Conservation (phyloP, 2,113 vertebrate genomes). For the Tenrec ecaudatus region DNA sequence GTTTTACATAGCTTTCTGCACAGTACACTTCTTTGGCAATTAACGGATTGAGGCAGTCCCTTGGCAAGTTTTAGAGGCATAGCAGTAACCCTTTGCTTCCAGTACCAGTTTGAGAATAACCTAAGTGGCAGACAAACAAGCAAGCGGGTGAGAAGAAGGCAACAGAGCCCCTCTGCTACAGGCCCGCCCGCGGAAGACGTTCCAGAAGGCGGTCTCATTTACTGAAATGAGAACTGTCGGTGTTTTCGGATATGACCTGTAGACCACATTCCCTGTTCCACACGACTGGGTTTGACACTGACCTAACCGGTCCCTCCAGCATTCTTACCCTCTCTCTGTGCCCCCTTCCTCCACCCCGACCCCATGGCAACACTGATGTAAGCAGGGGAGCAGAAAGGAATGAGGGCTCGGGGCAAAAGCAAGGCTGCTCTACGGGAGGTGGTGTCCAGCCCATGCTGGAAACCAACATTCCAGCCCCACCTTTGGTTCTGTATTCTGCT, state of each 20-base stretch:
- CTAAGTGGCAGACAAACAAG: neutral
- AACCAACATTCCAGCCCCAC: neutral
- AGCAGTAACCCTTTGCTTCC: neutral
- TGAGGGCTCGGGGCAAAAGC: neutral
- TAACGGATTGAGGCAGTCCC: neutral
- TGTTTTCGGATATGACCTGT: neutral
- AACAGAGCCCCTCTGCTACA: neutral
- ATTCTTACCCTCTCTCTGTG: neutral
- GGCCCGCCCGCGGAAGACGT: neutral
- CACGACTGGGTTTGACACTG: neutral
- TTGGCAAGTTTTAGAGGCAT: neutral
- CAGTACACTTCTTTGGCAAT: neutral
- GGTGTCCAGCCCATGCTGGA: rapidly evolving
- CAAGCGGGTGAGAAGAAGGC: neutral
- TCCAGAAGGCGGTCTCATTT: neutral
- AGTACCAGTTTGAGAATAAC: too few species aligned
- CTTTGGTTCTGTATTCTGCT: neutral
- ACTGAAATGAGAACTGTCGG: neutral
- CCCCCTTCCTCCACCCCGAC: too few species aligned
- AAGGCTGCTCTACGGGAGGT: neutral
- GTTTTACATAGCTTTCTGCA: neutral
- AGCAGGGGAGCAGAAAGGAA: neutral
- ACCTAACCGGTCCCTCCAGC: neutral
- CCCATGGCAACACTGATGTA: neutral
- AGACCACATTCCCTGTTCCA: neutral